Evolutionary conservation across 1,140 invertebrate species (phyloP).

Genomic region (Drosophila parvula): DNA sequence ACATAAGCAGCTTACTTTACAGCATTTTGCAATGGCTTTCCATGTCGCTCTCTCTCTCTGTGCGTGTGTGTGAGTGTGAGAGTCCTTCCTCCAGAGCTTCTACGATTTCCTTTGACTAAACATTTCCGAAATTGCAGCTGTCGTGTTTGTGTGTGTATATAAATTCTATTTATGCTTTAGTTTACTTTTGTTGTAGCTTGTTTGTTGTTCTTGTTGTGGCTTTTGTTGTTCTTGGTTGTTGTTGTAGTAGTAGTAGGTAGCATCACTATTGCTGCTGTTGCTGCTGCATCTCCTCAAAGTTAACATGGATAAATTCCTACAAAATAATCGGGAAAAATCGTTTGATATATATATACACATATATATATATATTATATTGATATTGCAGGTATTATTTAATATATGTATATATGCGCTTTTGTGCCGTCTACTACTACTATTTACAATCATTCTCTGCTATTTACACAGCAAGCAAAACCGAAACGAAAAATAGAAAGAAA

Average conservation of each 20-base stretch:
- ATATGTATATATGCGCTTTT: conserved; percentile 17
- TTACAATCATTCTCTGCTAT: conserved; percentile 59
- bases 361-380: conserved; percentile 17
- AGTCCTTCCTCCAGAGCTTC: conserved; percentile 41
- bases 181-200: conserved; percentile 59
- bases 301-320: conserved; percentile 84
- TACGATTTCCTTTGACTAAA: conserved; percentile 53
- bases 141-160: conserved; percentile 38
- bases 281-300: conserved; percentile 82
- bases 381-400: conserved; percentile 10
- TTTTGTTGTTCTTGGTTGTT: conserved; percentile 50
- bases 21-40: conserved; percentile 41
- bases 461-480: conserved; percentile 56
- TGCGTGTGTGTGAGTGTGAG: conserved; percentile 7
- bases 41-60: background rate
- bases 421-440: conserved; percentile 50
- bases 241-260: conserved; percentile 58
- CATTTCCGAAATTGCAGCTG: conserved; percentile 52
- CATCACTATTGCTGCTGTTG: conserved; percentile 43
- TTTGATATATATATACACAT: conserved; percentile 13
- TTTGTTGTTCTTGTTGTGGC: conserved; percentile 41
- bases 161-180: conserved; percentile 70
- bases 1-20: conserved; percentile 63
- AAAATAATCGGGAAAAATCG: conserved; percentile 71
- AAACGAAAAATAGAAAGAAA: conserved; percentile 34